Conservation (phyloP, 2,888 invertebrate genomes). For the Sericinus montela region DNA sequence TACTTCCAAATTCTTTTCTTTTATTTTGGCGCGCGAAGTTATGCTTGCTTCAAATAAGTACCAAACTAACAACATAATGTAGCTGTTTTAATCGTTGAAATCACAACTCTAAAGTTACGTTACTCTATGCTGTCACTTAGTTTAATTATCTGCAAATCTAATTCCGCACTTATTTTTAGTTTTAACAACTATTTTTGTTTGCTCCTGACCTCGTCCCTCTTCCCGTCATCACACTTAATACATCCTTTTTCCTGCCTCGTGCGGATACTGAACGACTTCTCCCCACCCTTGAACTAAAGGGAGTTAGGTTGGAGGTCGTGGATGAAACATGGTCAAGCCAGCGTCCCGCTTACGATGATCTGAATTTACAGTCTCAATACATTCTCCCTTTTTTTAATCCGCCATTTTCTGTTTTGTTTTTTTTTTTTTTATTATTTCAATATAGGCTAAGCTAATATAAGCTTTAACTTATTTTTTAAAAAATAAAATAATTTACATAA, state of each 20-base stretch:
- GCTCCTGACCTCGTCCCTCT: slow-evolving; percentile 38
- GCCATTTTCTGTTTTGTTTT: slow-evolving; percentile 34
- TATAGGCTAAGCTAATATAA: too few relatives aligned
- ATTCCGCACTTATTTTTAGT: slow-evolving; percentile 21
- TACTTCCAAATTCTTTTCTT: slow-evolving; percentile 5
- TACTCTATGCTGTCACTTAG: slow-evolving; percentile 4
- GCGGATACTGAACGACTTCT: slow-evolving; percentile 34
- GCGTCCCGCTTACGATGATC: slow-evolving; percentile 41
- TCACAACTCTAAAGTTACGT: slow-evolving; percentile 1
- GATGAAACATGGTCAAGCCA: slow-evolving; percentile 51
- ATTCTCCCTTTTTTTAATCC: slow-evolving; percentile 40
- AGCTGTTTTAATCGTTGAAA: neutral
- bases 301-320: slow-evolving; percentile 31
- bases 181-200: slow-evolving; percentile 24
- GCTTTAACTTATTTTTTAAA: neutral
- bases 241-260: slow-evolving; percentile 38
- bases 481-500: too few relatives aligned
- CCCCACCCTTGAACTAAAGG: slow-evolving; percentile 34
- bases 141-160: slow-evolving; percentile 14
- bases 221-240: slow-evolving; percentile 31
- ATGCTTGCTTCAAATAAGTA: slow-evolving; percentile 8
- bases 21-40: slow-evolving; percentile 5
- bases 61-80: slow-evolving; percentile 10
- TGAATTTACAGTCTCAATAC: slow-evolving; percentile 52
- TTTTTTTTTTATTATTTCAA: neutral